Evolutionary conservation across 1,140 invertebrate species (phyloP).

Genomic region (Zaprionus nigranus): DNA sequence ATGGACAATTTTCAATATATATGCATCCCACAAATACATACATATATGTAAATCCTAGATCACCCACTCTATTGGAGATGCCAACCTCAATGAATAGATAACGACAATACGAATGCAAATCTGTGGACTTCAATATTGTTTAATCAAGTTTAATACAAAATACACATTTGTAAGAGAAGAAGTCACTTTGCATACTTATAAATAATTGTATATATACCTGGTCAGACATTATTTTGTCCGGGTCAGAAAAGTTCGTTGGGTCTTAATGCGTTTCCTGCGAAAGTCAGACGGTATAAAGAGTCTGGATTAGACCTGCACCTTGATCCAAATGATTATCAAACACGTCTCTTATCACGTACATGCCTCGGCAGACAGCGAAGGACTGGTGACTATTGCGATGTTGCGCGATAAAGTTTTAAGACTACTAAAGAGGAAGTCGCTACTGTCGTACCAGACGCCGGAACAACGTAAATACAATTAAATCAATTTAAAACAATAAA

Average conservation of each 20-base stretch:
- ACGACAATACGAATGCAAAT: too few species aligned
- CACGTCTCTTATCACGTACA: conserved; percentile 38
- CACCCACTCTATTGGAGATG: too few species aligned
- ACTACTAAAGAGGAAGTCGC: conserved; percentile 70
- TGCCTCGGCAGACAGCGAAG: conserved; percentile 14
- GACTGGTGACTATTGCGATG: conserved; percentile 48
- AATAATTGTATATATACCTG: conserved; percentile 1
- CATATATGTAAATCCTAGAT: too few species aligned
- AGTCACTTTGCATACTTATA: neutral
- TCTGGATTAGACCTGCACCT: neutral
- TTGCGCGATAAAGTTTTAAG: conserved; percentile 36
- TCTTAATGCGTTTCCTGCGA: neutral
- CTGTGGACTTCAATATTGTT: neutral
- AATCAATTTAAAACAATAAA: conserved; percentile 83
- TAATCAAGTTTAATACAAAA: neutral
- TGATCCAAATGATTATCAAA: conserved; percentile 10
- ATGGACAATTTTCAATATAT: too few species aligned
- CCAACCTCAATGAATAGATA: too few species aligned
- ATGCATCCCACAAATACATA: too few species aligned
- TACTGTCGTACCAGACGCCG: conserved; percentile 55
- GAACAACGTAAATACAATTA: conserved; percentile 78
- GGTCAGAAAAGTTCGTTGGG: neutral
- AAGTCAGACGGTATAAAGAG: neutral
- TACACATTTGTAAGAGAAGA: neutral
- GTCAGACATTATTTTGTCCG: neutral